phyloP scores from a whole-genome alignment of 92 coral and sea anemone species.

The Bergia sp. region DNA sequence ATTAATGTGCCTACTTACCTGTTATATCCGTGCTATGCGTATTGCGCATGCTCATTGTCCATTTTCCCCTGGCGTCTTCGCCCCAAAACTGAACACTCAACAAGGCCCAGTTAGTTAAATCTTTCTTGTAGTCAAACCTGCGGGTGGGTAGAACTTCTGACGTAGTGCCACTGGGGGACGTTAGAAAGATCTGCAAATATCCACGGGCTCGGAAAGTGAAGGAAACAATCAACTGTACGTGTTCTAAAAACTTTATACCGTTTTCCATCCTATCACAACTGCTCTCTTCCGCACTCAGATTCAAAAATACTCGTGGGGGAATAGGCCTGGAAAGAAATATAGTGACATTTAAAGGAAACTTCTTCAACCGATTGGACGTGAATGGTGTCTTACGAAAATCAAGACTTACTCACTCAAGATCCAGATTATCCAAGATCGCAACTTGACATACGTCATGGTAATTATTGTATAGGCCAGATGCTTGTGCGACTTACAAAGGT shows the following conservation, averaged over 20 bases:
- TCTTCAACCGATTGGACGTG: too few species aligned
- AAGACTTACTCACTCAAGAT: too few species aligned
- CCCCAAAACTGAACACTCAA: conserved; percentile 47
- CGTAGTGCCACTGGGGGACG: not conserved
- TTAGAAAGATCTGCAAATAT: not conserved
- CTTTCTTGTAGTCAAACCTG: not conserved
- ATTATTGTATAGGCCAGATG: too few species aligned
- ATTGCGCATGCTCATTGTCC: conserved; percentile 8
- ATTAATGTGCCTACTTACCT: too few species aligned
- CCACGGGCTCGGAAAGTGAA: not conserved
- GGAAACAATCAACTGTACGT: not conserved
- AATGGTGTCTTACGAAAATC: too few species aligned
- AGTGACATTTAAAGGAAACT: too few species aligned
- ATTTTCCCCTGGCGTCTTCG: conserved; percentile 23
- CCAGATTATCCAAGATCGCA: too few species aligned
- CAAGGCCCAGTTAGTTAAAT: conserved; percentile 1
- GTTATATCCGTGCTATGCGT: too few species aligned
- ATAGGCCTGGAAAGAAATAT: not conserved
- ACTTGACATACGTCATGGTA: too few species aligned
- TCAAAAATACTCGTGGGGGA: not conserved
- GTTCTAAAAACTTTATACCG: not conserved
- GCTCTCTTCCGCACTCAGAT: not conserved
- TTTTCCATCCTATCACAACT: not conserved
- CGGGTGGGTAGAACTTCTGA: not conserved
- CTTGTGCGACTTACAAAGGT: too few species aligned